Base-by-base conservation (phyloP, 2,113 vertebrate species). In the Ptyas mucosa region DNA sequence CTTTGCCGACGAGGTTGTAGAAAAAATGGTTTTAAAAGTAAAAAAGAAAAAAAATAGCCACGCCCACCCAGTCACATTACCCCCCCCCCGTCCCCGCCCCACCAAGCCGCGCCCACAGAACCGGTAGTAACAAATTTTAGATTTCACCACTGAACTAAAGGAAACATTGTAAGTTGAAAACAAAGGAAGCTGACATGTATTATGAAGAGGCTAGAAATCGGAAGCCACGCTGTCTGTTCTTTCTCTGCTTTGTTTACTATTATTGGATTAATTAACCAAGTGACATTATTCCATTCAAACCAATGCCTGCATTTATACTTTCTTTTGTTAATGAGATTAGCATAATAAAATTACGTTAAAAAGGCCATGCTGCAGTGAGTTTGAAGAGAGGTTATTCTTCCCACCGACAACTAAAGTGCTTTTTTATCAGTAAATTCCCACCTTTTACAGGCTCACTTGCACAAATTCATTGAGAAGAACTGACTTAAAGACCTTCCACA, bases 401-500 rank as follows among this genome's bases (percentile, higher is more conserved):
- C 89, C 24, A 2, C 29, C 29, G 69, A 58, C 34, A 94, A 91
- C 61, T 51, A 86, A 94, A 34, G 6, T 89, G 21, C 52, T 88
- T 87, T 87, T 46, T 97, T 94, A 53, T 39, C 46, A 26, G 26
- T 90, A 89, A 95, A 96, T 95, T 85, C 93, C 52, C 88, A 75
- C 87, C 94, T 95, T 97, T 95, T 94, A 91, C 92, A 92, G 93
- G 91, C 43, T 94, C 91, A 10, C 8, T 88, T 55, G 91, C 18
- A 21, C 90, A 21, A 57, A 52, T 10, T 89, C 85, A 1, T 57
- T 89, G 0, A n/a, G 81, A 91, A 49, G 88, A 9, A 9, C 21
- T 93, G 89, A 92, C 92, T 94, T 89, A 55, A 81, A 94, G 54
- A 92, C 5, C 20, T 2, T n/a, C 34, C 11, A 0, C 39, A 3